Conservation (phyloP, 2,797 vertebrate genomes). For the Euthynnus affinis region DNA sequence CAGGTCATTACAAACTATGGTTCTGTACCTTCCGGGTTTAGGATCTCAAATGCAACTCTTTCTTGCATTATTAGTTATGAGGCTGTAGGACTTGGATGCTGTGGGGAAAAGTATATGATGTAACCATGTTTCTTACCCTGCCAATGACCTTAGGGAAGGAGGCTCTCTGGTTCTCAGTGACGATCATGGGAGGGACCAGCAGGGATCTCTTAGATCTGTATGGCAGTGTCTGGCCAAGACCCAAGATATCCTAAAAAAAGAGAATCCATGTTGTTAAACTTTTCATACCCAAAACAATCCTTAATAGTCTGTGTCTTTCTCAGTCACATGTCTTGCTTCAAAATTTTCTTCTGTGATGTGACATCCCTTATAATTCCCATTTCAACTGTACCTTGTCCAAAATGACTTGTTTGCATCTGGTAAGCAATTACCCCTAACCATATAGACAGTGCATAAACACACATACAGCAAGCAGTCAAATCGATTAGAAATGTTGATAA, state of each 20-base stretch:
- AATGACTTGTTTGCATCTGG: neutral
- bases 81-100: neutral
- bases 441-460: neutral
- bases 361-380: neutral
- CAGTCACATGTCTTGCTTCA: neutral
- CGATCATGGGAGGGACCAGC: slow-evolving; percentile 90
- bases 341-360: neutral
- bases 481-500: neutral
- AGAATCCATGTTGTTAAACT: slow-evolving; percentile 19
- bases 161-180: slow-evolving; percentile 95
- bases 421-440: neutral
- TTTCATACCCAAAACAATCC: neutral
- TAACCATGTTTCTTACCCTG: slow-evolving; percentile 86
- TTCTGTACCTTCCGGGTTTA: neutral
- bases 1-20: neutral
- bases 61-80: slow-evolving; percentile 4
- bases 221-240: slow-evolving; percentile 82
- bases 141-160: slow-evolving; percentile 93
- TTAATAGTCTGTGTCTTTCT: neutral
- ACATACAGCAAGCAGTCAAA: slow-evolving; percentile 11
- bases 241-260: slow-evolving; percentile 88
- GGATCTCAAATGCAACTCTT: neutral
- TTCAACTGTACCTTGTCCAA: neutral
- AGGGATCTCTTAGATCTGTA: slow-evolving; percentile 93
- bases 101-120: slow-evolving; percentile 4